Base-by-base conservation (phyloP, 2,113 vertebrate genomes). In the Rana temporaria region DNA sequence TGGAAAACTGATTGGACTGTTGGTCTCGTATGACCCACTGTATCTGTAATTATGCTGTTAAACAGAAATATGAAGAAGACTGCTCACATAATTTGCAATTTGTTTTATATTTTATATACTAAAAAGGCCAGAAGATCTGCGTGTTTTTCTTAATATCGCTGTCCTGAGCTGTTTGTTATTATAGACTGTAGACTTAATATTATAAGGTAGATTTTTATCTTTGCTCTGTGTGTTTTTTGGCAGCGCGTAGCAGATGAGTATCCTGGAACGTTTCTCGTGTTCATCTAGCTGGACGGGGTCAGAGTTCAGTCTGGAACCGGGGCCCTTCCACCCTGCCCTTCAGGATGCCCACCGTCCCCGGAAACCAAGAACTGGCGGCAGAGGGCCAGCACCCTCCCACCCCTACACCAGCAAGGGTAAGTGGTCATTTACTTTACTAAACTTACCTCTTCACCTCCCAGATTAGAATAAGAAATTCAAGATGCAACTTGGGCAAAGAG, bases 321-420 rank as follows among this genome's bases (percentile, higher is more conserved):
- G 85, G 74, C 38, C 18, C 34, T 16, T 84, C 85, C 85, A 85
- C 65, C 83, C 88, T 11, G 4, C 88, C 85, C 84, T 90, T 90
- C 79, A 65, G 86, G 87, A 99, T 99, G 97, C 97, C 97, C 90
- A 96, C 95, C 52, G 88, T 95, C 86, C 97, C 97, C 0, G 96
- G 97, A 90, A 96, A 98, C 26, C 94, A 96, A 77, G 96, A 96
- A 89, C 96, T 96, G 85, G 93, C 95, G 63, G 91, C 93, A 14
- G 96, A 96, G 86, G 92, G 86, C 84, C 90, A 96, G 80, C 85
- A 91, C 68, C 88, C 93, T 85, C 90, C 88, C 77, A 89, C 86
- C 57, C 94, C 92, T 86, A 89, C 93, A 68, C 89, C 94, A 38
- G 88, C 87, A 82, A 93, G 91, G 86, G 96, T 97, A 86, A 92